Base-by-base conservation (phyloP, 1,140 invertebrate genomes). In the Pararge aegeria region DNA sequence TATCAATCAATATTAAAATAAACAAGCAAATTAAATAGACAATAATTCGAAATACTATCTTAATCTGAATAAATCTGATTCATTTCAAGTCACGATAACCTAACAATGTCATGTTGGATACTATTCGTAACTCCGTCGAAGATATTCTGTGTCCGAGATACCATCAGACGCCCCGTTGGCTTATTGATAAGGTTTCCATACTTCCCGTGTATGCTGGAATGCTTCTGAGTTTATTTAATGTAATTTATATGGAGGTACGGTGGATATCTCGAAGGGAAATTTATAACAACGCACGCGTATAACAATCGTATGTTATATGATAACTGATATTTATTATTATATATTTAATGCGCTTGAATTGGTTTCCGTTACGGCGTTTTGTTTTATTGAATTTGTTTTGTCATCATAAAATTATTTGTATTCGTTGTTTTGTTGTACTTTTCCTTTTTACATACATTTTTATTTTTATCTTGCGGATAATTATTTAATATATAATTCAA, bases 131-230 rank as follows among this genome's bases (percentile, higher is more conserved):
- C 66, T 77, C 75, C 68, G 70, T 69, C 64, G 68, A 69, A 73
- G 67, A 84, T 82, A 81, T 84, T 83, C 74, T 68, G 73, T 67
- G 66, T 70, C 72, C 64, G 73, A 79, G 80, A 86, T 86, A 80
- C 70, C 71, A 86, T 86, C 83, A 73, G 81, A 82, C 83, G 66
- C 84, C 83, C 85, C 81, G 85, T 77, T 70, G 85, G 67, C 81
- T 88, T 88, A 88, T 86, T 86, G 85, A 88, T 88, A 88, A 88
- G 80, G 76, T 83, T 87, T 83, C 80, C 78, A 86, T 83, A 87
- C 83, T 86, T 87, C 84, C 82, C 80, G 80, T 80, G 73, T 83
- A 75, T 80, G 78, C 73, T 70, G 77, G 81, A 80, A 84, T 83
- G 81, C 81, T 80, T 70, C 84, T 81, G 83, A 83, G 76, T 82